Conservation (phyloP, 2,113 vertebrate genomes). For the Corydoras sp. region DNA sequence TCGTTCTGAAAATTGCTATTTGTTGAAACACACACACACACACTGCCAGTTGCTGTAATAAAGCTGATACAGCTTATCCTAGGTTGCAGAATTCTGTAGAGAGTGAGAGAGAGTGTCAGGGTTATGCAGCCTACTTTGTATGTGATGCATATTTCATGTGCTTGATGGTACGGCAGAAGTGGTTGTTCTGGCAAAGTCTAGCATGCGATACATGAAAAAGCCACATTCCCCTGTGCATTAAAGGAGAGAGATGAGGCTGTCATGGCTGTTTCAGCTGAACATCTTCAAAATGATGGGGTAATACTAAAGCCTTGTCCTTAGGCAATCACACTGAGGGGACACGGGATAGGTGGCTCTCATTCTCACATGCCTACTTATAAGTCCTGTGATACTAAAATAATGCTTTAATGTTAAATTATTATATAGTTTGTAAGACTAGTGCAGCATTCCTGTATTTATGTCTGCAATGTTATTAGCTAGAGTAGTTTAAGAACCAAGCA, state of each 20-base stretch:
- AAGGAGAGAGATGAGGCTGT: conserved; percentile 26
- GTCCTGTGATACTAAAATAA: too few species aligned
- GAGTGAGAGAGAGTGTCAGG: conserved; percentile 8
- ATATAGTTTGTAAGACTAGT: too few species aligned
- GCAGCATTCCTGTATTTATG: too few species aligned
- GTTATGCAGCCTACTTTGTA: conserved; percentile 22
- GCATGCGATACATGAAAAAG: conserved; percentile 34
- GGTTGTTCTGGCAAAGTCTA: conserved; percentile 33
- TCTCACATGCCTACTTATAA: conserved; percentile 7
- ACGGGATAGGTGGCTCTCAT: conserved; percentile 4
- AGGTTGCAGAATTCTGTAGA: neutral
- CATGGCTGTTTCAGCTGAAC: conserved; percentile 24
- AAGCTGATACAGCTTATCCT: neutral
- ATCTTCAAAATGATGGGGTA: conserved; percentile 19
- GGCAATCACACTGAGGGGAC: conserved; percentile 22
- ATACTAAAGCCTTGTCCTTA: conserved; percentile 29
- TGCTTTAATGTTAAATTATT: too few species aligned
- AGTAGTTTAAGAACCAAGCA: too few species aligned
- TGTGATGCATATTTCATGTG: conserved; percentile 41
- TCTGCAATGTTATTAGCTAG: too few species aligned
- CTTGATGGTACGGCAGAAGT: conserved; percentile 22
- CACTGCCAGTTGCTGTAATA: conserved; percentile 9
- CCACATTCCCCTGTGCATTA: neutral
- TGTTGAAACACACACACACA: conserved; percentile 1
- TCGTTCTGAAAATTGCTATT: conserved; percentile 2